Evolutionary conservation across 2,113 vertebrate genomes (phyloP).

Genomic region (Irena cyanogastra): DNA sequence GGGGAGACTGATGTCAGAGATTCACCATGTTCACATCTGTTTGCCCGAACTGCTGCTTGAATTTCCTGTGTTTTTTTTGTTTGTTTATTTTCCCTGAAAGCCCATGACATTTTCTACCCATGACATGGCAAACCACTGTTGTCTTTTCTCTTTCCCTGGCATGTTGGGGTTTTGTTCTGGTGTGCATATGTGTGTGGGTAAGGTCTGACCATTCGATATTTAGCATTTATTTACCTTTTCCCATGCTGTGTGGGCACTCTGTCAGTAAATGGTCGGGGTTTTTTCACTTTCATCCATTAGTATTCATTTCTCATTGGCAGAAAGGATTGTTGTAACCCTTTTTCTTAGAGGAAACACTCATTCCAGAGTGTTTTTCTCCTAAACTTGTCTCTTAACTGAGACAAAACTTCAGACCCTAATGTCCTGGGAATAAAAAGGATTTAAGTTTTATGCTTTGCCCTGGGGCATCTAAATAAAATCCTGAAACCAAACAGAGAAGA

Average conservation of each 20-base stretch:
- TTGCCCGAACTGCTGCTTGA: neutral
- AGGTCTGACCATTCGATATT: neutral
- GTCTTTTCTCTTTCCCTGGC: neutral
- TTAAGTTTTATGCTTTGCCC: neutral
- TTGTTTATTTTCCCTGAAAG: neutral
- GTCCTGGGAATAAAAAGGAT: neutral
- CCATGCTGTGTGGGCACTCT: rapidly evolving
- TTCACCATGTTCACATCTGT: neutral
- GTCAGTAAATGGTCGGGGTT: rapidly evolving
- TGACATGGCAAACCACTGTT: neutral
- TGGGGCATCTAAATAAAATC: neutral
- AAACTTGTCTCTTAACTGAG: neutral
- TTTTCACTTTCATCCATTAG: neutral
- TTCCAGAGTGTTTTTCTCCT: neutral
- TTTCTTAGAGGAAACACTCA: neutral
- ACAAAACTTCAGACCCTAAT: neutral
- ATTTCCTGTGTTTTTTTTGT: neutral
- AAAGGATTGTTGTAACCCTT: neutral
- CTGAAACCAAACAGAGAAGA: neutral
- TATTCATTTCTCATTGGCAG: neutral
- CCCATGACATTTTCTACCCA: neutral
- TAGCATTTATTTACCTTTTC: neutral
- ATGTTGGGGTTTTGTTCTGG: neutral
- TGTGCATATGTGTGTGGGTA: neutral
- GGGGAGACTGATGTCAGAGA: neutral